Evolutionary conservation across 2,888 invertebrate species (phyloP), one percentile per base, ranked within the genome.

Genomic region (Troides aeacus): DNA sequence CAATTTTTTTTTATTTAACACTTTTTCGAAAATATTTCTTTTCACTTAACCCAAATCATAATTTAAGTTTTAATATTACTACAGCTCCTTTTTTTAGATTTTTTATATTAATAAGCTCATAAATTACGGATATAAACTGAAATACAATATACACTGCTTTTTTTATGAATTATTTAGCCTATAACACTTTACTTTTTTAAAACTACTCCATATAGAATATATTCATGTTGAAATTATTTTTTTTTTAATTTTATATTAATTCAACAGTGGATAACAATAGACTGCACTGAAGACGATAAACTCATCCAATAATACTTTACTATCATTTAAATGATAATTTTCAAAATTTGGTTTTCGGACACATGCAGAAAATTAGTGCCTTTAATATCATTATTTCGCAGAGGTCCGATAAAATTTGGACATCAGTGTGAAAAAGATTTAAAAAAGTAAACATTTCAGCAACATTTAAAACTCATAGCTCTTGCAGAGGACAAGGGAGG

Each of bases 401-500:
- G 12, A n/a, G 5, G 18, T 36, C 21, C 15, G 23, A 57, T 21
- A 23, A 58, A 62, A 46, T 57, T 74, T 72, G 69, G 64, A 62
- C 57, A 63, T 30, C 66, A 64, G 36, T 68, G 46, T 58, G 46
- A 21, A n/a, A 83, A 82, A 74, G 81, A 77, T 78, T 80, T 80
- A 81, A 82, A 78, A 79, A 71, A 73, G 77, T 63, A 62, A 62
- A 66, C 56, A 77, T 79, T 83, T 82, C 73, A 78, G 79, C 78
- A 83, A 85, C 84, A 84, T 81, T 83, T 81, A 78, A 83, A 84
- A 84, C 24, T 62, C 77, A 86, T 83, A 80, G 81, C 83, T 82
- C 76, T 77, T 71, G 75, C 78, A 82, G 89, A 89, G 90, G 90
- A 91, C 89, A 88, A 81, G 80, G 77, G 79, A 88, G 90, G 87